phyloP scores from a whole-genome alignment of 2,113 vertebrate species.

The Carassius auratus region DNA sequence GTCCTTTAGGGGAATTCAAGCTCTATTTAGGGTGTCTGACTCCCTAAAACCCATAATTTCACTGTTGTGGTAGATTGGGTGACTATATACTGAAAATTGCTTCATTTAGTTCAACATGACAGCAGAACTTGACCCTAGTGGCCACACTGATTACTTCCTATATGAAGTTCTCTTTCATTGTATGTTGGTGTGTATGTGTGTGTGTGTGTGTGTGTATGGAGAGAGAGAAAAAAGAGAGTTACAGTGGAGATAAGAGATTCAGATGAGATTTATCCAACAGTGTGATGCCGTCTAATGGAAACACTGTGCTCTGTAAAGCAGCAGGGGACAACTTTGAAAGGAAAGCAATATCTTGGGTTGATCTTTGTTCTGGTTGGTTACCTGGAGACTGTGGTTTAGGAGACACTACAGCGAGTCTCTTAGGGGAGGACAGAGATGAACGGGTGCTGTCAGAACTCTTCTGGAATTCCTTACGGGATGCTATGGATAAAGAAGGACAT shows the following conservation, averaged over 20 bases:
- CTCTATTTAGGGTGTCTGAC: neutral
- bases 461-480: slow-evolving; percentile 80
- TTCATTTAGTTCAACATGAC: slow-evolving; percentile 24
- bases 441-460: slow-evolving; percentile 79
- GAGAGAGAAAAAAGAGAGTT: neutral
- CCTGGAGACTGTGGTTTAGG: slow-evolving; percentile 85
- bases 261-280: slow-evolving; percentile 12
- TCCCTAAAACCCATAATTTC: neutral
- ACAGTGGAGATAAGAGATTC: neutral
- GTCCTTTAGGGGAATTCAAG: neutral
- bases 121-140: neutral
- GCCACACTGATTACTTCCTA: neutral
- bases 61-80: neutral
- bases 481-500: slow-evolving; percentile 57
- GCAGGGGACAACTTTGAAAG: neutral
- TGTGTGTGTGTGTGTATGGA: neutral
- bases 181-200: neutral
- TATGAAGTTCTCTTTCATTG: neutral
- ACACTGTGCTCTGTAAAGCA: neutral
- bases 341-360: slow-evolving; percentile 3
- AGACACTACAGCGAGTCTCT: slow-evolving; percentile 73
- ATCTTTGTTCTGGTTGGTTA: slow-evolving; percentile 59
- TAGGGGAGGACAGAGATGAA: slow-evolving; percentile 79
- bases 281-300: neutral
- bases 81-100: neutral